These are phyloP conservation scores for Anoncus sp. DNA, from an alignment of 2,888 invertebrate species.

Conservation along the genomic window DNA sequence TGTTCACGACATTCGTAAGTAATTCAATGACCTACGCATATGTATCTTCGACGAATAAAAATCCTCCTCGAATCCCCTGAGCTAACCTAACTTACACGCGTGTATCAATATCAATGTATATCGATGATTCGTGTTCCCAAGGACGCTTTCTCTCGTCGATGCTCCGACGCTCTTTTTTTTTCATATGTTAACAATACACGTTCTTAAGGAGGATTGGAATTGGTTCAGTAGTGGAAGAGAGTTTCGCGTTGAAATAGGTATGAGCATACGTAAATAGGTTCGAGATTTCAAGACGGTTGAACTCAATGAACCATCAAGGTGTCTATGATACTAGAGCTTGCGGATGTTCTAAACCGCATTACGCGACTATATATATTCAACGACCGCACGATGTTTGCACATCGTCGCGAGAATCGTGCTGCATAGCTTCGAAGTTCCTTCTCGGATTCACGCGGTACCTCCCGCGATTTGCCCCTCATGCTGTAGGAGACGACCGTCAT, in stretches of 20 bases:
- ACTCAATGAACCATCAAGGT: background rate
- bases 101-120: too few relatives aligned
- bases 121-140: background rate
- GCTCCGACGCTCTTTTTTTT: too few relatives aligned
- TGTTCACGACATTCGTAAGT: slow-evolving; percentile 98
- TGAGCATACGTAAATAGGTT: background rate
- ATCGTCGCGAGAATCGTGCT: background rate
- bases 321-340: slow-evolving; percentile 6
- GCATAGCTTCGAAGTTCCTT: slow-evolving; percentile 16
- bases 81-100: too few relatives aligned
- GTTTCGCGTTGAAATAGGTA: background rate
- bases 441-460: slow-evolving; percentile 4
- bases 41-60: background rate
- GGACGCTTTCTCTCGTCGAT: too few relatives aligned
- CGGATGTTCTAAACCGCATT: slow-evolving; percentile 35
- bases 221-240: background rate
- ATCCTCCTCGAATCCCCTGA: too few relatives aligned
- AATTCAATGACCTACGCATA: slow-evolving; percentile 66
- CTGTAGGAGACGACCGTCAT: slow-evolving; percentile 13
- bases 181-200: too few relatives aligned
- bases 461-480: slow-evolving; percentile 3
- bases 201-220: background rate
- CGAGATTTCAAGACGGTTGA: slow-evolving; percentile 1
- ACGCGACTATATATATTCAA: background rate
- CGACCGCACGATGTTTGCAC: slow-evolving; percentile 43